Evolutionary conservation across 2,113 vertebrate species (phyloP).

Genomic region (Brienomyrus brachyistius): DNA sequence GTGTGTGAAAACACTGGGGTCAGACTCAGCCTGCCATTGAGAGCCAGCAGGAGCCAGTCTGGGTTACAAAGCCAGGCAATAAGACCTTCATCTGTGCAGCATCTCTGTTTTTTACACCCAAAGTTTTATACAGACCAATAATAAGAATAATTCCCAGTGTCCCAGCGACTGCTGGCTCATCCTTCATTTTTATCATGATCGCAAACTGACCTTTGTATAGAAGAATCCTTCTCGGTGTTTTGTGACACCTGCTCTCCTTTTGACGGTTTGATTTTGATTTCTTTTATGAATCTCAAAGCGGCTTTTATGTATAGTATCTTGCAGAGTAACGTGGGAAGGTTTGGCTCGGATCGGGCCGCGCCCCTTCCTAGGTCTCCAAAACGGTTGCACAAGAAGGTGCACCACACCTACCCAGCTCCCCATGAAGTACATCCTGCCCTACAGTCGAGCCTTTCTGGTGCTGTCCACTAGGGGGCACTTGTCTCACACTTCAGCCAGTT

Average conservation of each 20-base stretch:
- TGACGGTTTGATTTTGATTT: neutral
- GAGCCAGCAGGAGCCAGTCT: conserved; percentile 11
- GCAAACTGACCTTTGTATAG: conserved; percentile 23
- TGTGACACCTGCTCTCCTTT: neutral
- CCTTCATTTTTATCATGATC: conserved; percentile 33
- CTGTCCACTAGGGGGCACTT: neutral
- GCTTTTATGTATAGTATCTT: conserved; percentile 39
- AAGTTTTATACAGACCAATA: conserved; percentile 17
- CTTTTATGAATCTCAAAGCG: conserved; percentile 24
- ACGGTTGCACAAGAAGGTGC: conserved; percentile 39
- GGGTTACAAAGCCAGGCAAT: conserved; percentile 9
- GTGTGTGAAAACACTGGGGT: neutral
- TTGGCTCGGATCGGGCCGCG: conserved; percentile 42
- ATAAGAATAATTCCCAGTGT: conserved; percentile 36
- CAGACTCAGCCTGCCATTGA: neutral
- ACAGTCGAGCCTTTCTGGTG: neutral
- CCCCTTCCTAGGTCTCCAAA: conserved; percentile 50
- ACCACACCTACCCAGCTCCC: conserved; percentile 16
- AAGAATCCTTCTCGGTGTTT: neutral
- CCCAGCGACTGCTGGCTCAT: conserved; percentile 44
- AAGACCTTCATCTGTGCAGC: neutral
- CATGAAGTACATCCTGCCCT: neutral
- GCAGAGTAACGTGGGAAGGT: conserved; percentile 34
- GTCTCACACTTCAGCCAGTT: neutral
- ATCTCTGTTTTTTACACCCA: neutral